phyloP scores from a whole-genome alignment of 2,113 vertebrate genomes.

The Halichoeres trimaculatus region DNA sequence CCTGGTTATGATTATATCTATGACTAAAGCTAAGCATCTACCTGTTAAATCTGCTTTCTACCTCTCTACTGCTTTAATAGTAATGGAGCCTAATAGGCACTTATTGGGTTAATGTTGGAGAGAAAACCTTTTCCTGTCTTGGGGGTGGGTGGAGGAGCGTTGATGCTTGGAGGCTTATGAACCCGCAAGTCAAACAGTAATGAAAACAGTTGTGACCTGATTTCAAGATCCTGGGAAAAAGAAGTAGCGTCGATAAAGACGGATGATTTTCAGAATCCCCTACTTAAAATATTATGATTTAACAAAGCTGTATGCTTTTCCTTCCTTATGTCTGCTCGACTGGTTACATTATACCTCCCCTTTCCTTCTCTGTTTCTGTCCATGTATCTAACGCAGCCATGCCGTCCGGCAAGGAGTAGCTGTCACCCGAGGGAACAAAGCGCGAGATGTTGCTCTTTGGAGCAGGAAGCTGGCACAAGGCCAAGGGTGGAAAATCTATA shows the following conservation, averaged over 20 bases:
- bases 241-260: constrained; percentile 26
- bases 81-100: constrained; percentile 54
- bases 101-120: constrained; percentile 80
- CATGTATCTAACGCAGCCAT: constrained; percentile 44
- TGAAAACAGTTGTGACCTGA: constrained; percentile 79
- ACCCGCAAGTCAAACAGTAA: constrained; percentile 77
- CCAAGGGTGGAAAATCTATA: constrained; percentile 86
- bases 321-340: neutral
- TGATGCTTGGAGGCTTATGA: constrained; percentile 74
- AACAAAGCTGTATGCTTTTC: neutral
- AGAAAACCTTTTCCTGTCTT: constrained; percentile 80
- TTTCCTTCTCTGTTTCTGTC: constrained; percentile 33
- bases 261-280: constrained; percentile 23
- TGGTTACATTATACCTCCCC: constrained; percentile 21
- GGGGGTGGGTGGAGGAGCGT: constrained; percentile 77
- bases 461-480: constrained; percentile 83
- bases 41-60: neutral
- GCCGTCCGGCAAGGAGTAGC: constrained; percentile 57
- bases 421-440: constrained; percentile 76
- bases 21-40: neutral
- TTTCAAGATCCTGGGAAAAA: constrained; percentile 65
- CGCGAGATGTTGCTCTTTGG: constrained; percentile 62
- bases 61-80: neutral
- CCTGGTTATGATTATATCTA: constrained; percentile 37
- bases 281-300: constrained; percentile 7